Evolutionary conservation across 2,888 invertebrate genomes (phyloP), one percentile per base, ranked within the genome.

Genomic region (Cactoblastis cactorum): DNA sequence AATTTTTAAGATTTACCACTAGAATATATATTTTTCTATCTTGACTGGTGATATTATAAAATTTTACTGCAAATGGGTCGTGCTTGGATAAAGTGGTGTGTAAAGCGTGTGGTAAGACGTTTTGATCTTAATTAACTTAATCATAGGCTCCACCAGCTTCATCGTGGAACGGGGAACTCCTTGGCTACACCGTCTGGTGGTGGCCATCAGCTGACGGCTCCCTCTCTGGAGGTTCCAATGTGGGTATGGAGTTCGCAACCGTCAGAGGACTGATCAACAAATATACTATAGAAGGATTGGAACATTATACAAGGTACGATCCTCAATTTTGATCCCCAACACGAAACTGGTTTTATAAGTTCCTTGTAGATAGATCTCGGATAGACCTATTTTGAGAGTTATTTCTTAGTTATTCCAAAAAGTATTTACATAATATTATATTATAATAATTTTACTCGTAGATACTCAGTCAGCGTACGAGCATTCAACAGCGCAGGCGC

Each of bases 401-500:
- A n/a, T n/a, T n/a, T n/a, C n/a, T n/a, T n/a, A n/a, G n/a, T n/a
- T n/a, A n/a, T n/a, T n/a, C n/a, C n/a, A n/a, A n/a, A n/a, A n/a
- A n/a, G n/a, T 1, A 9, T 24, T 22, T 8, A n/a, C 22, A 19
- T 22, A 11, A 45, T 28, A 9, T 24, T 41, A 18, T 1, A 48
- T 2, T 47, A 9, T 12, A 3, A 14, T 6, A 5, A 15, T 17
- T 28, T 28, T 18, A 33, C 58, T 68, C 63, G 0, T 59, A 89
- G 89, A 57, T 97, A 97, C 83, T 94, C 95, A 60, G 92, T 97
- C 33, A 93, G 94, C 51, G 95, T 97, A n/a, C 92, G 95, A 71
- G 96, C 96, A 0, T 94, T 95, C 74, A 97, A 97, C 75, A 94
- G 94, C 56, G 94, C 96, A 35, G 96, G 96, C 0, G 92, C 94